These are phyloP conservation scores for Caradrina clavipalpis DNA, from an alignment of 2,888 invertebrate genomes.

Conservation along the genomic window DNA sequence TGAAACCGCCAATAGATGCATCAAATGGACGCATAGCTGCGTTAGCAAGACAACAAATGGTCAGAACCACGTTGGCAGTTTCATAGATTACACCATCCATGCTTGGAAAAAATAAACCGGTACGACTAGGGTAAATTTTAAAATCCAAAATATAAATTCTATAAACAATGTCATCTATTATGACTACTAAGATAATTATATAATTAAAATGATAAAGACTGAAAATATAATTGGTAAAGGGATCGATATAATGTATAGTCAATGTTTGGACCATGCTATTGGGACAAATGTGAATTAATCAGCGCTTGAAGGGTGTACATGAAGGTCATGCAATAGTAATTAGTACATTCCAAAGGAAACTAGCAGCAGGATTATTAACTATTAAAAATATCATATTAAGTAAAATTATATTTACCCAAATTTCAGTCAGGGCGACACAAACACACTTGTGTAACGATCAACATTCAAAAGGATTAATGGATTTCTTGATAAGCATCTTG, in stretches of 20 bases:
- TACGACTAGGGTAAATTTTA: slow-evolving; percentile 64
- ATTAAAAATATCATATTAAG: slow-evolving; percentile 82
- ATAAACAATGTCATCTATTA: slow-evolving; percentile 73
- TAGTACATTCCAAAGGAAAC: slow-evolving; percentile 88
- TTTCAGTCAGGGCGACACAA: slow-evolving; percentile 89
- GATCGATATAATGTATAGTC: slow-evolving; percentile 49
- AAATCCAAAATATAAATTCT: slow-evolving; percentile 62
- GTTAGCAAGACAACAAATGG: slow-evolving; percentile 12
- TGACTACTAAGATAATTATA: slow-evolving; percentile 65
- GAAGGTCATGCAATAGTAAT: slow-evolving; percentile 86
- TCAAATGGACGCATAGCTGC: slow-evolving; percentile 13
- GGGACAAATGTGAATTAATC: slow-evolving; percentile 76
- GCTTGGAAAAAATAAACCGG: slow-evolving; percentile 71
- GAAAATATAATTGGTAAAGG: slow-evolving; percentile 53
- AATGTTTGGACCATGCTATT: slow-evolving; percentile 82
- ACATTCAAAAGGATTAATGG: slow-evolving; percentile 81
- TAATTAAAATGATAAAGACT: slow-evolving; percentile 61
- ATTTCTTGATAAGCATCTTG: slow-evolving; percentile 89
- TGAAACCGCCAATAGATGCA: slow-evolving; percentile 60
- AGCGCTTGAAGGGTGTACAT: slow-evolving; percentile 80
- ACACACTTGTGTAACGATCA: slow-evolving; percentile 85
- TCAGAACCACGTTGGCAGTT: slow-evolving; percentile 61
- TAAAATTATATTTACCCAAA: slow-evolving; percentile 90
- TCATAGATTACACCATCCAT: slow-evolving; percentile 72
- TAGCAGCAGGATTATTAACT: slow-evolving; percentile 86